Base-by-base conservation (phyloP, 2,888 invertebrate species). In the Aphidoletes aphidimyza region DNA sequence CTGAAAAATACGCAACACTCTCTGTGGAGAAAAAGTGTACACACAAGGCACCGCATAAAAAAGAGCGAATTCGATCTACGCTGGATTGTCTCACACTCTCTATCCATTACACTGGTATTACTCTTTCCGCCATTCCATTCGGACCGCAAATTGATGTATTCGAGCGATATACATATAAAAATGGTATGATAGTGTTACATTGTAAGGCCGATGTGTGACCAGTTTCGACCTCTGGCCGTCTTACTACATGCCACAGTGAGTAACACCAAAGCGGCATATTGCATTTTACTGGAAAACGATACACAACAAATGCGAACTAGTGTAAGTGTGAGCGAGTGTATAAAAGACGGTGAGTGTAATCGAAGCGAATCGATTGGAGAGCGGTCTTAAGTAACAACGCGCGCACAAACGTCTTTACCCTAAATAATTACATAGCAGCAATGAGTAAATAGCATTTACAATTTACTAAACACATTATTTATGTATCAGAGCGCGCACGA, bases 401-500 rank as follows among this genome's bases (percentile, higher is more conserved):
- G 69, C 69, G 69, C 69, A 69, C 69, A 69, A 69, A 69, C 69
- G 14, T 69, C 69, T 69, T 69, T 69, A 69, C 69, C 69, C 69
- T 30, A 69, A 69, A 69, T 69, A 69, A 69, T 69, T 69, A 69
- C 69, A 69, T 69, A n/a, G 30, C 69, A 69, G 69, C 69, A 69
- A 69, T 69, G 69, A 69, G 34, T 69, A 69, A 69, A 69, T 69
- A 69, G 69, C 69, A 69, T 69, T 69, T 69, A 69, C 69, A 69
- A 69, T 69, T 69, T 69, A 69, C 69, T 69, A 14, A 69, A 69
- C 69, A 69, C 69, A 69, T 69, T 30, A 69, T 69, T 69, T 69
- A 69, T 69, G 34, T 69, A 69, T 69, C 30, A 30, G 34, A 69
- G 9, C 5, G 69, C 34, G 30, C 11, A 34, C 9, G 30, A n/a